Evolutionary conservation across 2,797 vertebrate genomes (phyloP).

Genomic region (Tokudaia muenninki): DNA sequence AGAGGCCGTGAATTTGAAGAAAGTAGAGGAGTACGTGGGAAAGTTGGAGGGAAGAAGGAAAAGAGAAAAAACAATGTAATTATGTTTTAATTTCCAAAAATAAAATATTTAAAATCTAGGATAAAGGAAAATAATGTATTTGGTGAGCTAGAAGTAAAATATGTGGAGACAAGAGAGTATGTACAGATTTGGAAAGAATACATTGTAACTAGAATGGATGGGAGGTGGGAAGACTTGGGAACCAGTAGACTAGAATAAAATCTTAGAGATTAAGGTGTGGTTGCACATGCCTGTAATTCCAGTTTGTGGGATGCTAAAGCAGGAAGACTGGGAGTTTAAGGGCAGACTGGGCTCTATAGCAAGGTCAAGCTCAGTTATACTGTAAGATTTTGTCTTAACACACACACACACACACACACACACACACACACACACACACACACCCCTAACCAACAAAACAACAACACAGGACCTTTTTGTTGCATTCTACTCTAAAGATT

Average conservation of each 20-base stretch:
- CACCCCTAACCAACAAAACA: not conserved
- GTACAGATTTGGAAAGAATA: not conserved
- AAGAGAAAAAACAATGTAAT: not conserved
- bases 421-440: not conserved
- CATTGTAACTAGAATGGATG: not conserved
- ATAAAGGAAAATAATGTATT: not conserved
- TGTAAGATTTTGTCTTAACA: not conserved
- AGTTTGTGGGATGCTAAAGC: not conserved
- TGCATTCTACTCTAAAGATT: conserved; percentile 21
- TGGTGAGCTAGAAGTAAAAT: not conserved
- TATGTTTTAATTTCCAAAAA: not conserved
- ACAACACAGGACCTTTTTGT: not conserved
- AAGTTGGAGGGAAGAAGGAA: not conserved
- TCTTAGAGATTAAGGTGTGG: not conserved
- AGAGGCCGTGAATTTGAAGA: not conserved
- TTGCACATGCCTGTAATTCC: not conserved
- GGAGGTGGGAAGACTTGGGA: not conserved
- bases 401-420: not conserved
- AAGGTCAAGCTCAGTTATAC: not conserved
- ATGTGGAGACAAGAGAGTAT: not conserved
- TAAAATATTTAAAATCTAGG: not conserved
- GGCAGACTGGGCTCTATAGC: not conserved
- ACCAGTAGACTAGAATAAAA: not conserved
- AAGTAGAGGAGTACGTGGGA: not conserved
- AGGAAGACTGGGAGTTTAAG: not conserved